A percentile compares a stretch with the other conserved stretches of the same genome.
phyloP scores from a whole-genome alignment of 2,888 invertebrate species.

The Lasioglossum leucozonium region DNA sequence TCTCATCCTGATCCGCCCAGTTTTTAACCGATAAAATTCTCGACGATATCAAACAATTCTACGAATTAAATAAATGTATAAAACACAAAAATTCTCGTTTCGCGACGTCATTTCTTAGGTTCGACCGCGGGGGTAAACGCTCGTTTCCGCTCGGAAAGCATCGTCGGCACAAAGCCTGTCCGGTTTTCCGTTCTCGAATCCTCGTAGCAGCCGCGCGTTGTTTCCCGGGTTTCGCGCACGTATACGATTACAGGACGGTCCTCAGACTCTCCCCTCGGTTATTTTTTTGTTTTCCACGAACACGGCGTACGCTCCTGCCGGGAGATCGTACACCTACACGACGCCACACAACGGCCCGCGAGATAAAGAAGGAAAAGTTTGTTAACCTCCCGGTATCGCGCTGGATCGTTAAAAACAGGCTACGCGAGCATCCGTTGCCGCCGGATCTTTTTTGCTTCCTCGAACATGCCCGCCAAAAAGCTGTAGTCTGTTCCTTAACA shows the following conservation, averaged over 20 bases:
- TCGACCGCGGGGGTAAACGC: background rate
- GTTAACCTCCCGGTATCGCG: constrained; percentile 41
- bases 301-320: constrained; percentile 16
- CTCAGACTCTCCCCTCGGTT: background rate
- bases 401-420: constrained; percentile 39
- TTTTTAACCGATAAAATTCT: background rate
- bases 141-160: background rate
- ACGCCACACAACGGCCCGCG: background rate
- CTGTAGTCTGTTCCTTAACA: constrained; percentile 31
- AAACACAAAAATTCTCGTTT: background rate
- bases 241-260: constrained; percentile 26
- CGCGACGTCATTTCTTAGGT: background rate
- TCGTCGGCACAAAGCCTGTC: background rate
- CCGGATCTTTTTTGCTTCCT: constrained; percentile 18
- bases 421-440: constrained; percentile 19
- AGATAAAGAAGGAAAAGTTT: constrained; percentile 53
- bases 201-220: background rate
- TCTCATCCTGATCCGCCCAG: no score
- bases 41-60: no score
- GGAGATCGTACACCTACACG: background rate
- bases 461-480: constrained; percentile 20
- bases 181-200: background rate
- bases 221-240: constrained; percentile 7
- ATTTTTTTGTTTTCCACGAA: constrained; percentile 44
- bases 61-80: no score